Evolutionary conservation across 53 echinoderm and acorn worm species (phyloP).

Genomic region (Antedon mediterranea): DNA sequence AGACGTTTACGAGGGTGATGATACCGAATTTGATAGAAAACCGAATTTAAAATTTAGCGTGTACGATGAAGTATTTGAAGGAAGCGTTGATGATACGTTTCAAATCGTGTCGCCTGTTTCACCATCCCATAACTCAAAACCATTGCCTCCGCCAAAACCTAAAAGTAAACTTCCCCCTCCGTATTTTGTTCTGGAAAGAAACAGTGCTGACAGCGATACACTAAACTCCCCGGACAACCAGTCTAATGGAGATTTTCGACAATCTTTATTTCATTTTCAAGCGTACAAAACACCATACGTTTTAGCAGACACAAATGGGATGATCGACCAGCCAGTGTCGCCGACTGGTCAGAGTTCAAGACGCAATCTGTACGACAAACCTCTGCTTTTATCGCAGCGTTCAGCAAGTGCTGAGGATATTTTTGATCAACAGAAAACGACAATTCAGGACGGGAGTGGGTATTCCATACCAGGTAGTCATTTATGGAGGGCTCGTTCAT

Average conservation of each 20-base stretch:
- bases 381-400: background rate
- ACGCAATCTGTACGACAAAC: background rate
- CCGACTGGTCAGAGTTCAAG: background rate
- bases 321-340: background rate
- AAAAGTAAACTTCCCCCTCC: background rate
- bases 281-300: background rate
- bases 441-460: conserved; percentile 41
- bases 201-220: background rate
- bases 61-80: background rate
- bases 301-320: background rate
- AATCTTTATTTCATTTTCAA: background rate
- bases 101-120: background rate
- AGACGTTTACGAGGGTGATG: background rate
- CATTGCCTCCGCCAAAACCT: background rate
- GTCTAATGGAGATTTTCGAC: background rate
- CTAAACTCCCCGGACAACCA: background rate
- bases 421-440: background rate
- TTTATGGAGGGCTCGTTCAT: conserved; percentile 26
- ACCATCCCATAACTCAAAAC: background rate
- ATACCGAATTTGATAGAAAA: background rate
- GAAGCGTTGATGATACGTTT: background rate
- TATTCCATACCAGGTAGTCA: conserved; percentile 84
- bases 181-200: background rate
- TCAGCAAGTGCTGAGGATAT: conserved; percentile 28
- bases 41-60: background rate